Base-by-base conservation (phyloP, 30 jellyfish, hydroid and myxozoan species). In the Hydractinia symbiolongicarpus region DNA sequence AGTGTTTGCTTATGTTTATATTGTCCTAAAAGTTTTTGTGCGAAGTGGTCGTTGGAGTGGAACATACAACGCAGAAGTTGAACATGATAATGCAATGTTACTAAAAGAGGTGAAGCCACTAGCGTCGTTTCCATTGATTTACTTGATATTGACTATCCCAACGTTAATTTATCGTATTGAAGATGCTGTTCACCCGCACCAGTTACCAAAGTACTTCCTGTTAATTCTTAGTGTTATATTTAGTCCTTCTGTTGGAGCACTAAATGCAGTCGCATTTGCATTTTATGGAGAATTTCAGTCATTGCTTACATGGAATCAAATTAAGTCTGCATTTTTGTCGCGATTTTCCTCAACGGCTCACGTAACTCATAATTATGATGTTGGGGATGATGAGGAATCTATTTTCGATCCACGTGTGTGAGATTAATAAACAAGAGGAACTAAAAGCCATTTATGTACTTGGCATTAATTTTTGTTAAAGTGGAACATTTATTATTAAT, bases 231-330 rank as follows among this genome's bases (percentile, higher is more conserved):
- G 88, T 44, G 98, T 91, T 19, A 86, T 91, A 5, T 54, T 69
- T 51, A 89, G 90, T 30, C 98, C 98, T 10, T 67, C 87, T 55
- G 69, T 55, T 68, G 98, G 98, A 6, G 98, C 98, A 5, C 73
- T 92, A n/a, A 91, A 91, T 83, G 95, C 98, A 19, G 55, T 91
- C 57, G 98, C 95, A 4, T 91, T 91, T 79, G 95, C 98, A 20
- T 73, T 91, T 86, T 95, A 91, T 73, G 80, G 92, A 15, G 98
- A 91, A 61, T 82, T 90, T 7, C 85, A 79, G 71, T 64, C 69
- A 30, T 77, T 86, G 4, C 73, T 91, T 71, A 82, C 90, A 14
- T 87, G 93, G 91, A 76, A 89, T 0, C 96, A 87, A 79, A 69
- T 91, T 30, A 91, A 91, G 84, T 95, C 86, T 6, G 87, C 86